phyloP scores from a whole-genome alignment of 2,113 vertebrate genomes.

The Canis aureus region DNA sequence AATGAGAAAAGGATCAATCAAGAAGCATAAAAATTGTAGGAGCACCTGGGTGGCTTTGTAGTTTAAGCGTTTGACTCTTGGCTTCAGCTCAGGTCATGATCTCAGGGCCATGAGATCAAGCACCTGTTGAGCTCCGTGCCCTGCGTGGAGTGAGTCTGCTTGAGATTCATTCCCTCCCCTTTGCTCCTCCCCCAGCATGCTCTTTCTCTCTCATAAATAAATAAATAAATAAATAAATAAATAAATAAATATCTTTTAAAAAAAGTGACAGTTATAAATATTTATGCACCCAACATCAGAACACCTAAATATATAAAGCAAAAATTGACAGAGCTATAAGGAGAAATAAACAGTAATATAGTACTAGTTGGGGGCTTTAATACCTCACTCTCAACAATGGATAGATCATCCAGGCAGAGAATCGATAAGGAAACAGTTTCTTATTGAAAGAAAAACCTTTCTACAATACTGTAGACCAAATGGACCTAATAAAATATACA shows the following conservation, averaged over 20 bases:
- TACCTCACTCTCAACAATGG: neutral
- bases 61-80: too few species aligned
- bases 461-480: neutral
- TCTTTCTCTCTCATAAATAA: too few species aligned
- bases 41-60: neutral
- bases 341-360: neutral
- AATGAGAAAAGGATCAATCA: neutral
- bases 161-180: too few species aligned
- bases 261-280: neutral
- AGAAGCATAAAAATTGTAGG: neutral
- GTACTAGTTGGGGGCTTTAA: neutral
- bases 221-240: too few species aligned
- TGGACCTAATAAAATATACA: neutral
- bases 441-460: neutral
- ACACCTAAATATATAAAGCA: neutral
- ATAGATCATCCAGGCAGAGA: neutral
- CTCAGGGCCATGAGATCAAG: neutral
- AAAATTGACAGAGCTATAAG: neutral
- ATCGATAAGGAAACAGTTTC: neutral
- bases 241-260: neutral
- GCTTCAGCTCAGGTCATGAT: neutral
- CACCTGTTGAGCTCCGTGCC: too few species aligned
- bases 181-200: too few species aligned
- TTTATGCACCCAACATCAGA: neutral
- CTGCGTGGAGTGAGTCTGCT: too few species aligned